A percentile compares a stretch with the other conserved stretches of the same genome.
These are phyloP conservation scores for Crypturellus tataupa DNA, from an alignment of 2,797 vertebrate genomes.

Conservation along the genomic window DNA sequence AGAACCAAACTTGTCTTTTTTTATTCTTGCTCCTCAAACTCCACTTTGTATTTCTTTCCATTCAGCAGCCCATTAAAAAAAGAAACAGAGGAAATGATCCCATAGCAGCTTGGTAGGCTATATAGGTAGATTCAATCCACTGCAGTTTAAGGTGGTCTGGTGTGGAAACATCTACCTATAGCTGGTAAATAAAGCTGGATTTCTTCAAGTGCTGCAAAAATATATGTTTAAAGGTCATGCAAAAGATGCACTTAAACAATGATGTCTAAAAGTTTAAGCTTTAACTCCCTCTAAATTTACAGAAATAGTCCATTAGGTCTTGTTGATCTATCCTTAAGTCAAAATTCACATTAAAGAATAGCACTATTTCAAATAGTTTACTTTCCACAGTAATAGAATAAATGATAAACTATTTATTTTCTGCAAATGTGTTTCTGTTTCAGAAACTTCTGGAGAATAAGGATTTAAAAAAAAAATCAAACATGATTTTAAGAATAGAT, in stretches of 20 bases:
- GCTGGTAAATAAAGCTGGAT: conserved; percentile 28
- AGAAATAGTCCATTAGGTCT: conserved; percentile 10
- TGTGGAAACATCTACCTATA: neutral
- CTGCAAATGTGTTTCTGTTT: neutral
- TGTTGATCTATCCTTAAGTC: neutral
- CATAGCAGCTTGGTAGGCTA: fast-evolving
- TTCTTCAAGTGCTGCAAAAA: neutral
- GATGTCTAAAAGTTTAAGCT: conserved; percentile 3
- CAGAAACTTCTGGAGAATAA: neutral
- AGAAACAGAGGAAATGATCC: neutral
- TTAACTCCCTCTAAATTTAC: conserved; percentile 13
- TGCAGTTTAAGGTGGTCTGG: neutral
- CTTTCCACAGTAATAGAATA: neutral
- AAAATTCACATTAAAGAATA: neutral
- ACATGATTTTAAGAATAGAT: neutral
- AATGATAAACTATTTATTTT: neutral
- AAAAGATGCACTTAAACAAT: conserved; percentile 24
- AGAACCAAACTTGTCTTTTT: neutral
- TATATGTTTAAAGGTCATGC: conserved; percentile 13
- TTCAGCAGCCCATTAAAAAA: fast-evolving
- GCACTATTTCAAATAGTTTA: neutral
- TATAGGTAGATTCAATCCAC: neutral
- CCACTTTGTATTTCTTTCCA: neutral
- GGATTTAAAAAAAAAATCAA: neutral
- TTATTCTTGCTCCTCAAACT: neutral